Conservation (phyloP, 2,888 invertebrate genomes). For the Drosophila ochracea region DNA sequence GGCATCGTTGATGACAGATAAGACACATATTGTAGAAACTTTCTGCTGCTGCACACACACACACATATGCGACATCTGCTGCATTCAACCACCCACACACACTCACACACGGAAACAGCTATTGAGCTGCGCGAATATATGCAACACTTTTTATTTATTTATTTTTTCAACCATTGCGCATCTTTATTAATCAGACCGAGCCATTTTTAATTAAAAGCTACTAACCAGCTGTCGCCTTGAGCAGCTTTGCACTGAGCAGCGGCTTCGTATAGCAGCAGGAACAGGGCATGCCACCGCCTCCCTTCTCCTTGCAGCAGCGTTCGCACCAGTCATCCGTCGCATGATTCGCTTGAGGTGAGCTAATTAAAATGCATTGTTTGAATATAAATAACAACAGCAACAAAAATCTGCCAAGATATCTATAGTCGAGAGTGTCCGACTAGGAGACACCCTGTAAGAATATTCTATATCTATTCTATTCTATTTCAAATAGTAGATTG, state of each 20-base stretch:
- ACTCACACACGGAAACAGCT: not conserved
- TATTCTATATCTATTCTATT: too few relatives aligned
- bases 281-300: constrained; percentile 31
- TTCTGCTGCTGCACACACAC: constrained; percentile 7
- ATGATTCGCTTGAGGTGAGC: constrained; percentile 47
- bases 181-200: constrained; percentile 53
- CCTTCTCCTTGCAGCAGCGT: constrained; percentile 50
- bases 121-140: constrained; percentile 45
- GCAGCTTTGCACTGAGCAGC: constrained; percentile 56
- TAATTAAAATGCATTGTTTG: constrained; percentile 76
- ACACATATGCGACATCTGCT: constrained; percentile 19
- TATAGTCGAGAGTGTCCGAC: not conserved
- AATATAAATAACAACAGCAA: constrained; percentile 22
- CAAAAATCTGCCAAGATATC: not conserved
- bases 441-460: not conserved
- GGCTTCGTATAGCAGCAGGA: constrained; percentile 55
- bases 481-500: not conserved
- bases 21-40: constrained; percentile 64
- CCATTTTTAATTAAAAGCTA: constrained; percentile 65
- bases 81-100: constrained; percentile 13
- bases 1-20: constrained; percentile 72
- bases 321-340: constrained; percentile 45
- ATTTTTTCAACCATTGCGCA: constrained; percentile 25
- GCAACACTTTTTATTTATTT: constrained; percentile 48
- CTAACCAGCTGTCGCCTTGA: constrained; percentile 71